phyloP scores from a whole-genome alignment of 2,113 vertebrate species.

The Megaceryle maxima region DNA sequence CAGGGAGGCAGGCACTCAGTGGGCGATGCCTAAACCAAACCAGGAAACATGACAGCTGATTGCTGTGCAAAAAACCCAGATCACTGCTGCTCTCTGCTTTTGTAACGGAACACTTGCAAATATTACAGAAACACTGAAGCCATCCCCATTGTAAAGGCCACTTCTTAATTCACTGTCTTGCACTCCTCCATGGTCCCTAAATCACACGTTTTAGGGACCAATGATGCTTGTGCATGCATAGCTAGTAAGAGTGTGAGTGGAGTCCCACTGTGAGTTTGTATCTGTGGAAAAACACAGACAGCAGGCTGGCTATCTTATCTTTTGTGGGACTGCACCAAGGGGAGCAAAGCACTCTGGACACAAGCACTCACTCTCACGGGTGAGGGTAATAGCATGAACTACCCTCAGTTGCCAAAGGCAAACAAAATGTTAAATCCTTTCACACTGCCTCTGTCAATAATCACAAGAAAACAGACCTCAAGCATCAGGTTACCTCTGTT shows the following conservation, averaged over 20 bases:
- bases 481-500: neutral
- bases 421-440: neutral
- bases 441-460: neutral
- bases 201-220: neutral
- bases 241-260: neutral
- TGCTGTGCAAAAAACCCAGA: accelerated
- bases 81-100: neutral
- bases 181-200: neutral
- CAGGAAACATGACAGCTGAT: neutral
- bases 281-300: neutral
- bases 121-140: neutral
- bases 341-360: neutral
- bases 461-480: neutral
- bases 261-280: accelerated
- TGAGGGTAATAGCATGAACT: neutral
- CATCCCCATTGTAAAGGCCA: neutral
- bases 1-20: neutral
- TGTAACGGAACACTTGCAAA: neutral
- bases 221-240: neutral
- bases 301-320: neutral
- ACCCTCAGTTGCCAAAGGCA: neutral
- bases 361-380: too few relatives aligned
- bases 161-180: neutral
- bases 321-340: neutral
- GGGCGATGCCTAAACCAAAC: neutral